phyloP scores from a whole-genome alignment of 35 echinoderm and acorn worm species.

The Diadema setosum region DNA sequence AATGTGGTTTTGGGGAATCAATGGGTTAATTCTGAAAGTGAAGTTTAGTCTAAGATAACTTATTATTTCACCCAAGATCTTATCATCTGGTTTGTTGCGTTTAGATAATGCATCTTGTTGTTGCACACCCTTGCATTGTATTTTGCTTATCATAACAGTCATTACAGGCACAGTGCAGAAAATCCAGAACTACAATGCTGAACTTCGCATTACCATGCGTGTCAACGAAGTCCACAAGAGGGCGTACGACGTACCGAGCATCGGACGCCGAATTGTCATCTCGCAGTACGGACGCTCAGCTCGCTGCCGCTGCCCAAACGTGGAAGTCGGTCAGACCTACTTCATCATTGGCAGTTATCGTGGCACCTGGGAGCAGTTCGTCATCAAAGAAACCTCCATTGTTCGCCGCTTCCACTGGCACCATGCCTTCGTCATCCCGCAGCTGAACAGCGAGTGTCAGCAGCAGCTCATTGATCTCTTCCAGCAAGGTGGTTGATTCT shows the following conservation, averaged over 20 bases:
- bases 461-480: too few species aligned
- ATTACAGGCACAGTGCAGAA: slow-evolving; percentile 34
- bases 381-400: slow-evolving; percentile 41
- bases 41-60: too few species aligned
- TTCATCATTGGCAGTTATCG: slow-evolving; percentile 43
- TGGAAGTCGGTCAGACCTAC: slow-evolving; percentile 49
- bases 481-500: too few species aligned
- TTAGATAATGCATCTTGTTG: not conserved
- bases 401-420: slow-evolving; percentile 46
- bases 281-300: not conserved
- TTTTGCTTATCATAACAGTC: not conserved
- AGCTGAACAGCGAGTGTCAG: not conserved
- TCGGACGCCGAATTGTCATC: not conserved
- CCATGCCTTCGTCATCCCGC: not conserved
- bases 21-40: too few species aligned
- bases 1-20: too few species aligned
- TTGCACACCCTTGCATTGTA: not conserved
- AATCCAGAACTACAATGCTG: slow-evolving; percentile 6
- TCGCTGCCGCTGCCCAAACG: slow-evolving; percentile 50
- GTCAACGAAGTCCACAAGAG: slow-evolving; percentile 4
- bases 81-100: not conserved
- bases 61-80: too few species aligned
- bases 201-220: not conserved
- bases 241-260: slow-evolving; percentile 10
- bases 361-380: slow-evolving; percentile 10